Evolutionary conservation across 2,113 vertebrate genomes (phyloP).

Genomic region (Calidris pygmaea): DNA sequence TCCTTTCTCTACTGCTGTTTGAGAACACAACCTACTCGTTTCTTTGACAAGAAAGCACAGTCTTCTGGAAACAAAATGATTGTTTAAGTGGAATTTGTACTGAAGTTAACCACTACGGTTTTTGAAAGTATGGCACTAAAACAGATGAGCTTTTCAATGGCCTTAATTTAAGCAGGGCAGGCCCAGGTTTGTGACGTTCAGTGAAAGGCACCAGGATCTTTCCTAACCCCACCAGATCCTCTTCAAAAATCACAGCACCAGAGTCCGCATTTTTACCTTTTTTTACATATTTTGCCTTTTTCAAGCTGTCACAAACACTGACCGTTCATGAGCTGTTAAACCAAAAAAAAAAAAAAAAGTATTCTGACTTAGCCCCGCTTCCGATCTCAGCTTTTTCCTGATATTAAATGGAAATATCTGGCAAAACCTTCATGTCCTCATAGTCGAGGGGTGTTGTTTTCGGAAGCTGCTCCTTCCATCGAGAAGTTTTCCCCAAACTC

Average conservation of each 20-base stretch:
- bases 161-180: not conserved
- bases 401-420: not conserved
- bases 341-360: not conserved
- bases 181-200: not conserved
- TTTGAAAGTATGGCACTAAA: not conserved
- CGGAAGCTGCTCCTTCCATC: not conserved
- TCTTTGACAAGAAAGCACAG: not conserved
- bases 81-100: not conserved
- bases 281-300: not conserved
- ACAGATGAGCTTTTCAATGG: not conserved
- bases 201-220: not conserved
- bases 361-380: not conserved
- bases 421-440: not conserved
- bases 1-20: not conserved
- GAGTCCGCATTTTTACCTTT: not conserved
- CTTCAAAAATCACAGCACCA: not conserved
- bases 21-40: not conserved
- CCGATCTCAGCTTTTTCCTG: not conserved
- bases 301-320: not conserved
- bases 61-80: not conserved
- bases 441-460: not conserved
- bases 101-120: not conserved
- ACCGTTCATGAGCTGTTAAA: not conserved
- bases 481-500: not conserved
- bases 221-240: not conserved